Evolutionary conservation across 2,888 invertebrate genomes (phyloP).

Genomic region (Drosophila fungiperda): DNA sequence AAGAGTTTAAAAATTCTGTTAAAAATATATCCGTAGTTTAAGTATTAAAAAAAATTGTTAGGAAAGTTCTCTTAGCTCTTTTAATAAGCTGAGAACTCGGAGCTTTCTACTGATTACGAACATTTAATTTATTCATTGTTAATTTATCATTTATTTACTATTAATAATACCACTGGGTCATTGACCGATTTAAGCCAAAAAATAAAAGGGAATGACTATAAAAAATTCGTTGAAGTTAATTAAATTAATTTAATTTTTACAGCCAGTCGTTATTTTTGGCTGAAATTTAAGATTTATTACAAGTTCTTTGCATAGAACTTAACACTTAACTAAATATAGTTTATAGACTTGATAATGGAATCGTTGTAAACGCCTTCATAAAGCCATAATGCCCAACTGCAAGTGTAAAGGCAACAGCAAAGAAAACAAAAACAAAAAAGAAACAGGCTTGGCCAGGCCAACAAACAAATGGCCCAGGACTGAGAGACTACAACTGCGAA

Average conservation of each 20-base stretch:
- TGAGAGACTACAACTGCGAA: slow-evolving; percentile 30
- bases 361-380: slow-evolving; percentile 32
- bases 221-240: background rate
- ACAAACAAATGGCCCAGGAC: slow-evolving; percentile 77
- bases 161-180: background rate
- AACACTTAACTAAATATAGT: slow-evolving; percentile 9
- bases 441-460: slow-evolving; percentile 76
- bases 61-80: background rate
- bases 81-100: background rate
- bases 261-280: background rate
- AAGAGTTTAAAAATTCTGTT: background rate
- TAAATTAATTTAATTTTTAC: slow-evolving; percentile 3
- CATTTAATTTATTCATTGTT: background rate
- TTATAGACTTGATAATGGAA: slow-evolving; percentile 35
- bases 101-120: background rate
- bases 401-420: slow-evolving; percentile 33
- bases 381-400: slow-evolving; percentile 33
- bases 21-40: background rate
- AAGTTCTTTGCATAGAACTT: slow-evolving; percentile 5
- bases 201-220: background rate
- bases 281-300: background rate
- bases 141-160: background rate
- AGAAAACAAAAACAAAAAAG: slow-evolving; percentile 50
- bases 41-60: background rate
- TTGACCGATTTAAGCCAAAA: background rate